Evolutionary conservation across 1,140 invertebrate species (phyloP), one percentile per base, ranked within the genome.

Genomic region (Piezodorus guildinii): DNA sequence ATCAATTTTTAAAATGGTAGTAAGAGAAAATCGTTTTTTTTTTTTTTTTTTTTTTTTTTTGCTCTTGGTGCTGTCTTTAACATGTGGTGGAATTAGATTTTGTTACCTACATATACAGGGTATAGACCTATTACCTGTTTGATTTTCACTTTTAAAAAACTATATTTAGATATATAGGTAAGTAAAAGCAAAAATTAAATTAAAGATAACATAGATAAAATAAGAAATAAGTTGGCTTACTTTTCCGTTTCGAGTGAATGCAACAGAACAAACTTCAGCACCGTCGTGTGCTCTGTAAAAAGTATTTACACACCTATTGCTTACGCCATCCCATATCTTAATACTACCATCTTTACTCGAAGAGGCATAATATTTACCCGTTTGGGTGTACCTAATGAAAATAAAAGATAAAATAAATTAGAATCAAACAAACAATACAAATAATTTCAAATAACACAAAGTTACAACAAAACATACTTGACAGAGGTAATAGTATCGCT

Each of bases 181-280:
- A n/a, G n/a, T n/a, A n/a, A n/a, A n/a, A n/a, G n/a, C n/a, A n/a
- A n/a, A n/a, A n/a, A n/a, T n/a, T n/a, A n/a, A n/a, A n/a, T n/a
- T n/a, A n/a, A n/a, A n/a, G n/a, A n/a, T n/a, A n/a, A n/a, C n/a
- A n/a, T n/a, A n/a, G n/a, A n/a, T n/a, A n/a, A n/a, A n/a, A n/a
- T 5, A 39, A 39, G 6, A 39, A 8, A 3, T 30, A 56, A 46
- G 19, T 12, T 46, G n/a, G 4, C 70, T 71, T 72, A 95, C 92
- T 83, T 99, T 99, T 73, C 93, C 94, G 77, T 99, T 99, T 63
- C 91, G 81, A 0, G 94, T 93, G 73, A 98, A 99, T 14, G 83
- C 78, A 3, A 97, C 90, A 0, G 94, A 98, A 72, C 92, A 96
- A 19, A 99, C 88, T 79, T 95, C 90, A 21, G 87, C 82, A 0